phyloP scores from a whole-genome alignment of 2,797 vertebrate species.

The Urosaurus nigricauda region DNA sequence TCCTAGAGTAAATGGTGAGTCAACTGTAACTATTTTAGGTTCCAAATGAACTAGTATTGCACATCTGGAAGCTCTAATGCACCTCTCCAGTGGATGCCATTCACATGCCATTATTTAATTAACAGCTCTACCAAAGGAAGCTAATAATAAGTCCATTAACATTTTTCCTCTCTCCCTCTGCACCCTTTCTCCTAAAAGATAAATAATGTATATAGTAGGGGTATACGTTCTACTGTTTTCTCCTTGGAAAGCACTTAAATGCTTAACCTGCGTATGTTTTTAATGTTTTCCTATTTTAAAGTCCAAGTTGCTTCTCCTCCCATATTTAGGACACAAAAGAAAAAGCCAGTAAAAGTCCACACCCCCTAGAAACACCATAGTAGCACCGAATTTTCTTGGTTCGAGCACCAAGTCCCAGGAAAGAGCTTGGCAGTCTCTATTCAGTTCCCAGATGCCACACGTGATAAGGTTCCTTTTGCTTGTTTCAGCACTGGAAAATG shows the following conservation, averaged over 20 bases:
- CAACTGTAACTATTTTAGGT: constrained; percentile 71
- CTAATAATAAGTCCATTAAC: constrained; percentile 63
- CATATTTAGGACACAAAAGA: constrained; percentile 42
- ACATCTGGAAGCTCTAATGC: constrained; percentile 77
- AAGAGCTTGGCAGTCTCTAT: constrained; percentile 39
- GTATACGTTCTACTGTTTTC: constrained; percentile 67
- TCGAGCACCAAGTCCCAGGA: constrained; percentile 55
- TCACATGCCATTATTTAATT: constrained; percentile 77
- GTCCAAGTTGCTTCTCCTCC: constrained; percentile 62
- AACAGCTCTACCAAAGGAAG: constrained; percentile 66
- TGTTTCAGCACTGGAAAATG: constrained; percentile 6
- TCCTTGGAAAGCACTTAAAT: constrained; percentile 63
- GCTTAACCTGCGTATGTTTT: constrained; percentile 73
- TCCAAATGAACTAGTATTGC: constrained; percentile 71
- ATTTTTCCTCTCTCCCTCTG: neutral
- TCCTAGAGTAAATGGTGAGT: constrained; percentile 71
- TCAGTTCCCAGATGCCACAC: constrained; percentile 11
- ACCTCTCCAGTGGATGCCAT: constrained; percentile 72
- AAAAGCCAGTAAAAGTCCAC: neutral
- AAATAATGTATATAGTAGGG: constrained; percentile 67
- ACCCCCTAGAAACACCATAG: constrained; percentile 18
- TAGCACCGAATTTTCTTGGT: constrained; percentile 43
- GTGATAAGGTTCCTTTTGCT: constrained; percentile 30
- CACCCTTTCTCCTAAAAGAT: neutral
- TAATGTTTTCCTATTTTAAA: constrained; percentile 62